phyloP scores from a whole-genome alignment of 2,797 vertebrate species.

The Dromococcyx pavoninus region DNA sequence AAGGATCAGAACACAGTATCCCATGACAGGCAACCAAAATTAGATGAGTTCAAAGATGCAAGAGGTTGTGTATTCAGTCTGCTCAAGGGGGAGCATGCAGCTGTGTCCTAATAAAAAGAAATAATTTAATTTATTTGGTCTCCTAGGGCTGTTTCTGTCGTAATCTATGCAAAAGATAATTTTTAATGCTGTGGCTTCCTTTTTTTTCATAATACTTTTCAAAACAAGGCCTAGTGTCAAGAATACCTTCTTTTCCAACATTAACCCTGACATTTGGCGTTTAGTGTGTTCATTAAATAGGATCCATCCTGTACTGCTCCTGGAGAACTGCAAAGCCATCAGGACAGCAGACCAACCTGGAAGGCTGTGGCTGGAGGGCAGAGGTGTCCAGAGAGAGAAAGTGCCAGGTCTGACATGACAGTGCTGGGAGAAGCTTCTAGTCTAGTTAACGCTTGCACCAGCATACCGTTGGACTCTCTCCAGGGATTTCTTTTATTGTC shows the following conservation, averaged over 20 bases:
- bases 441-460: background rate
- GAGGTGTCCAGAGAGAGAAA: background rate
- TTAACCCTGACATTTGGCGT: background rate
- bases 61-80: background rate
- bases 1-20: background rate
- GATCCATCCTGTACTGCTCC: background rate
- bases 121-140: background rate
- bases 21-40: background rate
- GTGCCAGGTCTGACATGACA: background rate
- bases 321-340: background rate
- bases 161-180: background rate
- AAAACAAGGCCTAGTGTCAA: background rate
- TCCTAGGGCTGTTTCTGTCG: background rate
- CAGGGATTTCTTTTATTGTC: background rate
- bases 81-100: background rate
- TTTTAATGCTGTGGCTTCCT: background rate
- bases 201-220: background rate
- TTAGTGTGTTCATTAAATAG: background rate
- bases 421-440: background rate
- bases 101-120: background rate
- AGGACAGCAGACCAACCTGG: background rate
- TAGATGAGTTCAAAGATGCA: background rate
- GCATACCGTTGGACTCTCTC: background rate
- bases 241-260: background rate
- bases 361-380: background rate